These are phyloP conservation scores for Zootermopsis nevadensis DNA, from an alignment of 2,888 invertebrate genomes.

Conservation along the genomic window DNA sequence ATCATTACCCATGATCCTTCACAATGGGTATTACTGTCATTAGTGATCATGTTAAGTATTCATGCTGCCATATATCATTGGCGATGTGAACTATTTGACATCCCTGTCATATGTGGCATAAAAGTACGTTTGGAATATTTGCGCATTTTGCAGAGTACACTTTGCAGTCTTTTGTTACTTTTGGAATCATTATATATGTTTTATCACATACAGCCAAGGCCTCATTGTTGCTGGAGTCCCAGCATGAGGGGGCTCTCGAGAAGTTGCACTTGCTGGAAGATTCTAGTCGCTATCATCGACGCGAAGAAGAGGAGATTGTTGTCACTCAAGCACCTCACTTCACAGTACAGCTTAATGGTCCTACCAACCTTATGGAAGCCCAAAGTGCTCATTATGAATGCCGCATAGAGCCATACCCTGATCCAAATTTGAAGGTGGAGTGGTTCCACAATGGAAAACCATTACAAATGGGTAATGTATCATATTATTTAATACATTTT, in stretches of 20 bases:
- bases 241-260: conserved; percentile 88
- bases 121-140: too few relatives aligned
- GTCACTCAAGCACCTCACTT: conserved; percentile 88
- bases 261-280: conserved; percentile 91
- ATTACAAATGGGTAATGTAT: conserved; percentile 74
- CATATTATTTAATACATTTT: not conserved
- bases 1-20: too few relatives aligned
- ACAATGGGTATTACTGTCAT: too few relatives aligned
- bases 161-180: too few relatives aligned
- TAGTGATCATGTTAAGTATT: too few relatives aligned
- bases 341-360: conserved; percentile 86
- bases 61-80: too few relatives aligned
- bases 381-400: conserved; percentile 95
- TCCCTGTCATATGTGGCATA: too few relatives aligned
- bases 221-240: conserved; percentile 86
- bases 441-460: conserved; percentile 96
- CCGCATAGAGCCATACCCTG: conserved; percentile 92
- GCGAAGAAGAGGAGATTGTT: conserved; percentile 78
- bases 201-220: conserved; percentile 75
- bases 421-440: conserved; percentile 88
- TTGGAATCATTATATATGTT: too few relatives aligned
- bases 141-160: too few relatives aligned
- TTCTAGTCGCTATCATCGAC: conserved; percentile 79
- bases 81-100: too few relatives aligned
- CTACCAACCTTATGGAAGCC: conserved; percentile 84